Percentiles rank a stretch among this genome's conserved stretches.
These are phyloP conservation scores for Zoanthus sansibaricus DNA, from an alignment of 92 coral and sea anemone genomes.

Conservation along the genomic window DNA sequence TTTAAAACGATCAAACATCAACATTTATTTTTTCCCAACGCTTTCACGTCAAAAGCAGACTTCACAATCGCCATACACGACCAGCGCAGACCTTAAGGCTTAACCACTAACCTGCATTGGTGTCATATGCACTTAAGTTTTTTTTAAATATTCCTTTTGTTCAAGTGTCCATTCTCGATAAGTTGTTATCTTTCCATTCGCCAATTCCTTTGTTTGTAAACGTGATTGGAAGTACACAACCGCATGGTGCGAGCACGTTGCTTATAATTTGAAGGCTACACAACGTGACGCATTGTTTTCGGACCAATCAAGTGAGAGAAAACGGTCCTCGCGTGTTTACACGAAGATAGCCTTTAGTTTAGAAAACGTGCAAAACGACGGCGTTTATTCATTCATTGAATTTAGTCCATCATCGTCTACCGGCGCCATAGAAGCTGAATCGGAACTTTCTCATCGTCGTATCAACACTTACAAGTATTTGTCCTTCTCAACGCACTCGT, in stretches of 20 bases:
- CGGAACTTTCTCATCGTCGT: too few relatives aligned
- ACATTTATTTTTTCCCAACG: too few relatives aligned
- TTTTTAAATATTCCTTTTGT: background rate
- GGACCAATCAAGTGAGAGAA: constrained; percentile 14
- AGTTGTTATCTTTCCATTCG: background rate
- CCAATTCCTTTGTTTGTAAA: background rate
- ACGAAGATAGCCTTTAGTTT: too few relatives aligned
- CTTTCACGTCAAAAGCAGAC: background rate
- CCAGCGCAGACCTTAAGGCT: background rate
- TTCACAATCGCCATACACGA: background rate
- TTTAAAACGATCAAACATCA: too few relatives aligned
- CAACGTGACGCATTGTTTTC: background rate
- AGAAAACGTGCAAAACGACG: too few relatives aligned
- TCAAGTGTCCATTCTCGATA: background rate
- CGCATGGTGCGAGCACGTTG: background rate
- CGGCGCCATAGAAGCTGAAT: too few relatives aligned
- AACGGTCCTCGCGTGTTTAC: background rate
- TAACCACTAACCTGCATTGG: background rate
- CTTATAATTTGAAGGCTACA: background rate
- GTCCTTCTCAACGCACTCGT: too few relatives aligned
- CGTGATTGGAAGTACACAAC: background rate
- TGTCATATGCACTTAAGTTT: background rate
- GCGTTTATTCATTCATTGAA: too few relatives aligned
- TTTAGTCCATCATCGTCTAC: too few relatives aligned
- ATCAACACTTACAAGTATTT: too few relatives aligned